Evolutionary conservation across 2,113 vertebrate species (phyloP).

Genomic region (Ariopsis seemanni): DNA sequence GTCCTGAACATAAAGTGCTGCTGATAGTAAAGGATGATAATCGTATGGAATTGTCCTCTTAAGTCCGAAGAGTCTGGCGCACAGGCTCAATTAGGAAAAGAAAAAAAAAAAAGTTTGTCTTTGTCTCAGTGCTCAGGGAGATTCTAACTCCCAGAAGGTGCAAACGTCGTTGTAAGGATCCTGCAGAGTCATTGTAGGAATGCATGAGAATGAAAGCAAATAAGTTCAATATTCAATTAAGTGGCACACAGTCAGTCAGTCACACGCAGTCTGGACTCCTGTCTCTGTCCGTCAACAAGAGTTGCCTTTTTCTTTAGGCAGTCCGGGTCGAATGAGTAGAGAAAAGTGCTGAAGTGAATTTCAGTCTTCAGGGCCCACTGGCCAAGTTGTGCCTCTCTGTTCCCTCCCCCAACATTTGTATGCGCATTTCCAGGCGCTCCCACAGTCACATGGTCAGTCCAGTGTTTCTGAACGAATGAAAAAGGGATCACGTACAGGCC

Average conservation of each 20-base stretch:
- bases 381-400: conserved; percentile 14
- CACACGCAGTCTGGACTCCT: conserved; percentile 56
- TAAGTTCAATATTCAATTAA: conserved; percentile 46
- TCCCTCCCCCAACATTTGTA: conserved; percentile 13
- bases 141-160: conserved; percentile 73
- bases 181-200: conserved; percentile 58
- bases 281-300: conserved; percentile 37
- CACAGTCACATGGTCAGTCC: conserved; percentile 69
- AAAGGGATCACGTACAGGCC: conserved; percentile 6
- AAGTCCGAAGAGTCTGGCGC: conserved; percentile 36
- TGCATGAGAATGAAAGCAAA: conserved; percentile 66
- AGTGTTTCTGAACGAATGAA: conserved; percentile 59
- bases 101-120: conserved; percentile 52
- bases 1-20: conserved; percentile 55
- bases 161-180: conserved; percentile 45
- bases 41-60: conserved; percentile 28
- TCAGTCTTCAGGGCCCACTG: conserved; percentile 50
- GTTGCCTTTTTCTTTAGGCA: conserved; percentile 5
- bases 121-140: conserved; percentile 74
- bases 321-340: conserved; percentile 8
- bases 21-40: conserved; percentile 49
- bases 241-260: conserved; percentile 56
- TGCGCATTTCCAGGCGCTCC: conserved; percentile 42
- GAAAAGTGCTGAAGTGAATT: conserved; percentile 55
- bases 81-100: not conserved